These are phyloP conservation scores for Tetranychus piercei DNA, from an alignment of 2,888 invertebrate genomes.

Conservation along the genomic window DNA sequence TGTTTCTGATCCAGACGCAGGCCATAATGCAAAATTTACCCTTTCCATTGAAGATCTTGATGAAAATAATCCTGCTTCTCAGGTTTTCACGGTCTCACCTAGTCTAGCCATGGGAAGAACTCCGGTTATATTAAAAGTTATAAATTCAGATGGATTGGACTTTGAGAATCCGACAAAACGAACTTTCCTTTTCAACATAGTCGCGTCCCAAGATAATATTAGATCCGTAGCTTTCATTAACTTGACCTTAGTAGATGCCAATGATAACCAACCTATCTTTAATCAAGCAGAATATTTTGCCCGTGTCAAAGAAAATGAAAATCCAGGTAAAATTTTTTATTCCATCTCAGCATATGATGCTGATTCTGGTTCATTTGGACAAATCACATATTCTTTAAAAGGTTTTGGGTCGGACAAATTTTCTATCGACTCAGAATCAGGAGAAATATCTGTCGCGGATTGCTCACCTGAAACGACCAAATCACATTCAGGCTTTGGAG, in stretches of 20 bases:
- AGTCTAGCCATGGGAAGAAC: conserved; percentile 50
- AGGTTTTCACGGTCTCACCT: conserved; percentile 44
- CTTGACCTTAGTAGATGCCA: conserved; percentile 28
- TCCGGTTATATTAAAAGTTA: conserved; percentile 51
- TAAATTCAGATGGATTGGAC: conserved; percentile 47
- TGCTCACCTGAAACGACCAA: conserved; percentile 24
- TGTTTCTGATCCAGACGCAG: conserved; percentile 66
- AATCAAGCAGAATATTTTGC: conserved; percentile 25
- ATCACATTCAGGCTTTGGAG: neutral
- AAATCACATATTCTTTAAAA: conserved; percentile 50
- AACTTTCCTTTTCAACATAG: conserved; percentile 47
- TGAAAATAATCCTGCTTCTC: conserved; percentile 40
- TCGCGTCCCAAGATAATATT: conserved; percentile 3
- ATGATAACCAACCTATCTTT: conserved; percentile 38
- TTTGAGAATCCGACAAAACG: conserved; percentile 47
- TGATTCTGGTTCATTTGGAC: conserved; percentile 53
- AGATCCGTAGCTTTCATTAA: conserved; percentile 20
- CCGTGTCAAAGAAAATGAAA: conserved; percentile 41
- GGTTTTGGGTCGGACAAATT: conserved; percentile 64
- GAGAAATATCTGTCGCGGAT: conserved; percentile 46
- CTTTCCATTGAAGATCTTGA: conserved; percentile 45
- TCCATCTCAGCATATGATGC: conserved; percentile 47
- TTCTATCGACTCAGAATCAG: conserved; percentile 45
- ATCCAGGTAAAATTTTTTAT: conserved; percentile 44
- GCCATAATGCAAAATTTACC: conserved; percentile 51